Evolutionary conservation across 2,113 vertebrate genomes (phyloP).

Genomic region (Lichenostomus cassidix): DNA sequence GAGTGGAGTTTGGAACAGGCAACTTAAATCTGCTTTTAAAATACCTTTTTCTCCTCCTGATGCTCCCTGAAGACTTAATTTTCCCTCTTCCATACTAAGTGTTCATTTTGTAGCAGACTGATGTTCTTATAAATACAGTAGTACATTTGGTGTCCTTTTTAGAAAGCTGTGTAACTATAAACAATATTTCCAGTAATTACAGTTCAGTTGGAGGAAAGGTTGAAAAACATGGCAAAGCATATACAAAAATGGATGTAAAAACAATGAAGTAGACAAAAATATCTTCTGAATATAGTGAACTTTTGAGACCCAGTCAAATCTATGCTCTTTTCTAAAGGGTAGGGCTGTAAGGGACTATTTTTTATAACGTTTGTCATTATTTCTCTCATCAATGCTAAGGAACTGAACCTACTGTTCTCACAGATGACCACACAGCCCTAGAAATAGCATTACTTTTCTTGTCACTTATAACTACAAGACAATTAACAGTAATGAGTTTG

Average conservation of each 20-base stretch:
- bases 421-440: neutral
- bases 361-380: neutral
- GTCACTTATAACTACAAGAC: neutral
- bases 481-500: neutral
- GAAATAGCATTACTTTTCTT: conserved; percentile 4
- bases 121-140: neutral
- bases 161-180: neutral
- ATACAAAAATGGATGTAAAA: neutral
- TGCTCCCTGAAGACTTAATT: neutral
- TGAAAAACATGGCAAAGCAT: neutral
- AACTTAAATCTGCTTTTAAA: neutral
- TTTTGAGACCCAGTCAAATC: neutral
- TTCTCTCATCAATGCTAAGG: neutral
- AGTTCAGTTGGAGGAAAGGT: neutral
- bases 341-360: neutral
- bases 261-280: neutral
- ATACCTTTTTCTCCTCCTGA: neutral
- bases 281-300: neutral
- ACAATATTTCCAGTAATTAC: neutral
- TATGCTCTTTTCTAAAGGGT: neutral
- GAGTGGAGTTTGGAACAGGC: neutral
- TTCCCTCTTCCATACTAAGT: neutral
- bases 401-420: neutral
- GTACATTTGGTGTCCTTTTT: neutral
- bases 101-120: neutral